Evolutionary conservation across 2,888 invertebrate species (phyloP).

Genomic region (Noctua janthe): DNA sequence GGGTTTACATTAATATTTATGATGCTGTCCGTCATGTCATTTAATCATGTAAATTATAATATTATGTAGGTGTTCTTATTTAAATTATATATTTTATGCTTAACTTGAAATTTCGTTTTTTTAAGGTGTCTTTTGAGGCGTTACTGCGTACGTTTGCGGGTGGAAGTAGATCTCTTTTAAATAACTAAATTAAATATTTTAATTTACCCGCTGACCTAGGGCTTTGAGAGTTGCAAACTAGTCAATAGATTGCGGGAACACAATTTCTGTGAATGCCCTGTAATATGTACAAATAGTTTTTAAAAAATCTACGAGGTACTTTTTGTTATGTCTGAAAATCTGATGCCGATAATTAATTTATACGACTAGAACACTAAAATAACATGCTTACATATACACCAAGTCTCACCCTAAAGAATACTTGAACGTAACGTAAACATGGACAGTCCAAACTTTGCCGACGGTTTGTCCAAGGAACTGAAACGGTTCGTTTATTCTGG

Average conservation of each 20-base stretch:
- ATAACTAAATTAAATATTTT: background rate
- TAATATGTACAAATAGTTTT: background rate
- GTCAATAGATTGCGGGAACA: background rate
- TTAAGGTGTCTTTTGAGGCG: background rate
- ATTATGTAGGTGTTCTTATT: constrained; percentile 36
- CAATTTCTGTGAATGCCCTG: background rate
- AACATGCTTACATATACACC: background rate
- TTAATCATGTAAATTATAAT: constrained; percentile 48
- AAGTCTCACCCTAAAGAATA: background rate
- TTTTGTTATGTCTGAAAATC: background rate
- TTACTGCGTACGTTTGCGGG: background rate
- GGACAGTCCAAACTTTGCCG: constrained; percentile 8
- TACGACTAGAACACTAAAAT: too few species aligned
- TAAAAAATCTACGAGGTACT: background rate
- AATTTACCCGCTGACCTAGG: background rate
- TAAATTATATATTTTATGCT: background rate
- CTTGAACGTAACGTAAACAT: constrained; percentile 2
- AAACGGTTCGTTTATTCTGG: constrained; percentile 55
- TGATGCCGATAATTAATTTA: background rate
- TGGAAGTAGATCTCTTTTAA: background rate
- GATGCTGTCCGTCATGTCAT: constrained; percentile 46
- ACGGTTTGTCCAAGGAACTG: constrained; percentile 22
- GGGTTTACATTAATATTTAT: constrained; percentile 57
- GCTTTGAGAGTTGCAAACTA: background rate
- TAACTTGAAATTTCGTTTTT: background rate